Percentiles rank a stretch among this genome's conserved stretches.
Evolutionary conservation across 1,140 invertebrate species (phyloP).

Genomic region (Steinernema khuongi): DNA sequence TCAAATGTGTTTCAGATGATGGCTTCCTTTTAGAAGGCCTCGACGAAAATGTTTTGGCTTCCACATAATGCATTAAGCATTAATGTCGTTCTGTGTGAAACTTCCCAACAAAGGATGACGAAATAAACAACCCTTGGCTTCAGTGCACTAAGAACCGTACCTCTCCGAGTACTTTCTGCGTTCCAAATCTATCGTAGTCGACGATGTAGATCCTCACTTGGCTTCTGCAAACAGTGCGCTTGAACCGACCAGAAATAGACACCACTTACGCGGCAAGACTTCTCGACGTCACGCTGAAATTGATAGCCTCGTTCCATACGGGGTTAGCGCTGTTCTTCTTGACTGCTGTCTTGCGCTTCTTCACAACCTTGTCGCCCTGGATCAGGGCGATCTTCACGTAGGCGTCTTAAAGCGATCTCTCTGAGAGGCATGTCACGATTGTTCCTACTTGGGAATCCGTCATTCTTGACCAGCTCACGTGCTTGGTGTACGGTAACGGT

Average conservation of each 20-base stretch:
- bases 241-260: neutral
- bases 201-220: neutral
- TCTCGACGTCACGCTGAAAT: neutral
- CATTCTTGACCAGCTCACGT: neutral
- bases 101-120: neutral
- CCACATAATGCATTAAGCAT: neutral
- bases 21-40: neutral
- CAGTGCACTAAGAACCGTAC: neutral
- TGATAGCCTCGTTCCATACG: slow-evolving; percentile 3
- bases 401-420: neutral
- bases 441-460: neutral
- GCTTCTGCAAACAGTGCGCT: neutral
- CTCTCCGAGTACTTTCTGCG: neutral
- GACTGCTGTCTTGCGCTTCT: neutral
- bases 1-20: neutral
- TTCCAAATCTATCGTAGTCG: neutral
- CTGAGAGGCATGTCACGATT: neutral
- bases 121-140: neutral
- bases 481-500: neutral
- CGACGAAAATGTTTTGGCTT: too few species aligned
- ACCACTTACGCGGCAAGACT: neutral
- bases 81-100: neutral
- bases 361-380: neutral
- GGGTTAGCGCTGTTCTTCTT: neutral
- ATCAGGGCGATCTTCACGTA: neutral